Percentiles rank a stretch among this genome's conserved stretches.
Conservation (phyloP, 2,113 vertebrate genomes). For the Leucopsar rothschildi region DNA sequence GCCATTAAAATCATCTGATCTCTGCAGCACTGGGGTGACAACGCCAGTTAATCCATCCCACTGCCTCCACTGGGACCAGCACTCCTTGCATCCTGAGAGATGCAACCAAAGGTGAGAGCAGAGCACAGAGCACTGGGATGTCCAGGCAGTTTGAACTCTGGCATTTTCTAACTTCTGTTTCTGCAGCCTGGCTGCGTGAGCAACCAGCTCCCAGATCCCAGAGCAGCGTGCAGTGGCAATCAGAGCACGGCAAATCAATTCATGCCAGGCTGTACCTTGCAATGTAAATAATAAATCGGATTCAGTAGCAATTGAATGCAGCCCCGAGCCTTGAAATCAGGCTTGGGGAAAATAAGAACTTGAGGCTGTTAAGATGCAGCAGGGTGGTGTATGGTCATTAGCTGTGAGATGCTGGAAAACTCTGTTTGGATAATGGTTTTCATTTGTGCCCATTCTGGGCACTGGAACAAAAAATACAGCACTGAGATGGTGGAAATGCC, state of each 20-base stretch:
- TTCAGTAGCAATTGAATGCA: not conserved
- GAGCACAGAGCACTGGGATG: fast-evolving
- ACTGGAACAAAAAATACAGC: not conserved
- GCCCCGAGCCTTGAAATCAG: not conserved
- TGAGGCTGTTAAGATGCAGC: not conserved
- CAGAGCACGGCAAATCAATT: constrained; percentile 29
- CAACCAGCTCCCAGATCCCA: not conserved
- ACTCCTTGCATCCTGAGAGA: not conserved
- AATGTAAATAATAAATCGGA: constrained; percentile 21
- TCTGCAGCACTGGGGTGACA: fast-evolving
- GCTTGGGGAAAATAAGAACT: not conserved
- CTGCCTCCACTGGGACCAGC: not conserved
- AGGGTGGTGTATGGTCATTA: not conserved
- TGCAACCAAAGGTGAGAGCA: fast-evolving
- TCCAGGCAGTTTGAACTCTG: fast-evolving
- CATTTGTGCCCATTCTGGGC: not conserved
- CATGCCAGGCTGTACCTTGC: not conserved
- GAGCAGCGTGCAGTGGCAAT: not conserved
- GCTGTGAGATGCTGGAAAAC: not conserved
- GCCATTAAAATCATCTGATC: not conserved
- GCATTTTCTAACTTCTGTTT: not conserved
- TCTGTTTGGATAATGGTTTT: not conserved
- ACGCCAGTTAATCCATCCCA: not conserved
- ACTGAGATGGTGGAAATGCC: not conserved
- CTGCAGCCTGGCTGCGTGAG: not conserved